Conservation (phyloP, 2,797 vertebrate genomes). For the Phrynocephalus vlangalii region DNA sequence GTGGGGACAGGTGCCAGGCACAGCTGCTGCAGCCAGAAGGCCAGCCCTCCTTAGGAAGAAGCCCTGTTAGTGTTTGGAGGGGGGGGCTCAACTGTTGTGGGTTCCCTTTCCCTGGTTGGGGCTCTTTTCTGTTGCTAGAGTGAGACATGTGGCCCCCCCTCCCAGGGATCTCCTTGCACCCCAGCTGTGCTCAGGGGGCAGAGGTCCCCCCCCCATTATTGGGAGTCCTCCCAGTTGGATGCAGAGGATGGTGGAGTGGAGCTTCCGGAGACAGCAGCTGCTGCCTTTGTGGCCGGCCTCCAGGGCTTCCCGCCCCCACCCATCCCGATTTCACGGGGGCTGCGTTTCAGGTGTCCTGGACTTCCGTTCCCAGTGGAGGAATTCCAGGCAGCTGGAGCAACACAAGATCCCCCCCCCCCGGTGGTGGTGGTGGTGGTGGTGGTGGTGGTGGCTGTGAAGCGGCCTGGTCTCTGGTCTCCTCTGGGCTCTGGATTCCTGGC, state of each 20-base stretch:
- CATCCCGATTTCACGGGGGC: conserved; percentile 10
- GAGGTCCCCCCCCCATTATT: neutral
- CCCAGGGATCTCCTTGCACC: no score
- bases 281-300: neutral
- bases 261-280: neutral
- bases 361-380: conserved; percentile 34
- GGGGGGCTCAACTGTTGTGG: neutral
- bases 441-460: neutral
- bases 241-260: neutral
- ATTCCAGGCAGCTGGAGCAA: conserved; percentile 16
- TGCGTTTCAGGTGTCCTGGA: neutral
- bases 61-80: neutral
- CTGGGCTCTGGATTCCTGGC: neutral
- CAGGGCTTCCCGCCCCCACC: neutral
- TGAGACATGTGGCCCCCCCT: no score
- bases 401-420: neutral
- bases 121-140: no score
- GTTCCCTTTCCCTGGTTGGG: no score
- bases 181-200: neutral
- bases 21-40: neutral
- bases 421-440: no score
- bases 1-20: no score
- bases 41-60: no score
- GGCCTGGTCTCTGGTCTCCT: neutral
- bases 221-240: no score